Evolutionary conservation across 1,140 invertebrate genomes (phyloP).

Genomic region (Mamestra configurata): DNA sequence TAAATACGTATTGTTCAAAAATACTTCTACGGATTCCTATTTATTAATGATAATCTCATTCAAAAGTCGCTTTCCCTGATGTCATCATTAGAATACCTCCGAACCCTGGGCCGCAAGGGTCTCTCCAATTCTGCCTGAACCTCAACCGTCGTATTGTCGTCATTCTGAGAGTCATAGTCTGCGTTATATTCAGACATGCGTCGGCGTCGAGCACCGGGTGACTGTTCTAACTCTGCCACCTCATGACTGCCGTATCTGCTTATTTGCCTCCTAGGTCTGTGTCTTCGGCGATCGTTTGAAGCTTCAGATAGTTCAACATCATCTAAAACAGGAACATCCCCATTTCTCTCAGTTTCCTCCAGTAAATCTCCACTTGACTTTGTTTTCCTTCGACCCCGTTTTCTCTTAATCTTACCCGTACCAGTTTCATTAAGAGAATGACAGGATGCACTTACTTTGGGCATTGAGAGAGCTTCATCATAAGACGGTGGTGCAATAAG

Average conservation of each 20-base stretch:
- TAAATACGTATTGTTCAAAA: neutral
- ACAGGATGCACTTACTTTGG: conserved; percentile 89
- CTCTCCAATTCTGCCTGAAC: conserved; percentile 74
- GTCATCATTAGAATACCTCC: conserved; percentile 73
- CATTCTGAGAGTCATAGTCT: conserved; percentile 56
- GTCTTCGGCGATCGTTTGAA: conserved; percentile 63
- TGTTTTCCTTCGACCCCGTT: conserved; percentile 85
- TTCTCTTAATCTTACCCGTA: conserved; percentile 82
- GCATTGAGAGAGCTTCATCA: conserved; percentile 92
- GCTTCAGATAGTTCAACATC: conserved; percentile 74
- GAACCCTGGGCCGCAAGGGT: conserved; percentile 68
- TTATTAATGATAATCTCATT: conserved; percentile 27
- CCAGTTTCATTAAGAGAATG: conserved; percentile 89
- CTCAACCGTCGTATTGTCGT: conserved; percentile 67
- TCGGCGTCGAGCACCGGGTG: conserved; percentile 77
- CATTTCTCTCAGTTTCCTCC: conserved; percentile 83
- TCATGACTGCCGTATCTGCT: conserved; percentile 81
- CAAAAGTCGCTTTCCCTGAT: conserved; percentile 81
- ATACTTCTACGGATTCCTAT: neutral
- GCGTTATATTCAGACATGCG: conserved; percentile 73
- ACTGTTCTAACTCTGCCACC: conserved; percentile 80
- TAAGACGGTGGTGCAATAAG: conserved; percentile 91
- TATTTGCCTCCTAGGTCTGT: conserved; percentile 72
- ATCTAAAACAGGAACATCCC: conserved; percentile 69
- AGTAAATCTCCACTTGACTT: conserved; percentile 87